phyloP scores from a whole-genome alignment of 2,797 vertebrate genomes.

The Pygocentrus nattereri region DNA sequence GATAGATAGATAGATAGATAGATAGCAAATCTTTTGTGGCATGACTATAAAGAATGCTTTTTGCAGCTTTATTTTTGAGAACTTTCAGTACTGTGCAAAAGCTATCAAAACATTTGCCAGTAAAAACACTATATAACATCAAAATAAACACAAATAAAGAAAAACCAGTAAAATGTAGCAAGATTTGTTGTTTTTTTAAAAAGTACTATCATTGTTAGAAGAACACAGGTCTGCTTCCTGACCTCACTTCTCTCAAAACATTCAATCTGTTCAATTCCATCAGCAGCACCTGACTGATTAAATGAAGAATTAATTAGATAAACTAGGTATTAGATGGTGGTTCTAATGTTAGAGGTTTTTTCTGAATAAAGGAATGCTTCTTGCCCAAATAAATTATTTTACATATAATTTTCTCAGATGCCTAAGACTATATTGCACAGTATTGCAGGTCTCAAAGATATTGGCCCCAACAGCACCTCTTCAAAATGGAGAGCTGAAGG shows the following conservation, averaged over 20 bases:
- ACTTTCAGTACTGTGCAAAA: too few relatives aligned
- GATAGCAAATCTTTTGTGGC: neutral
- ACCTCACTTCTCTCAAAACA: too few relatives aligned
- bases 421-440: neutral
- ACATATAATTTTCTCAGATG: neutral
- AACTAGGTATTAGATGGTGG: neutral
- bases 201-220: neutral
- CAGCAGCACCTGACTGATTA: neutral
- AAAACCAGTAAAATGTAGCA: too few relatives aligned
- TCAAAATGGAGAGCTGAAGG: conserved; percentile 26
- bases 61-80: too few relatives aligned
- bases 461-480: neutral
- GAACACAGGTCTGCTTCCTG: neutral
- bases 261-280: neutral
- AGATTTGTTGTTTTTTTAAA: too few relatives aligned
- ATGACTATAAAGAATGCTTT: too few relatives aligned
- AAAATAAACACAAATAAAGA: too few relatives aligned
- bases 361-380: neutral
- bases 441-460: neutral
- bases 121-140: too few relatives aligned
- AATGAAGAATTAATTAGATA: neutral
- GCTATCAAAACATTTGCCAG: too few relatives aligned
- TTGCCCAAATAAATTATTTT: neutral
- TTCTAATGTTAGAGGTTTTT: neutral
- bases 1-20: too few relatives aligned